Conservation (phyloP, 2,888 invertebrate species). For the Nesidiocoris tenuis region DNA sequence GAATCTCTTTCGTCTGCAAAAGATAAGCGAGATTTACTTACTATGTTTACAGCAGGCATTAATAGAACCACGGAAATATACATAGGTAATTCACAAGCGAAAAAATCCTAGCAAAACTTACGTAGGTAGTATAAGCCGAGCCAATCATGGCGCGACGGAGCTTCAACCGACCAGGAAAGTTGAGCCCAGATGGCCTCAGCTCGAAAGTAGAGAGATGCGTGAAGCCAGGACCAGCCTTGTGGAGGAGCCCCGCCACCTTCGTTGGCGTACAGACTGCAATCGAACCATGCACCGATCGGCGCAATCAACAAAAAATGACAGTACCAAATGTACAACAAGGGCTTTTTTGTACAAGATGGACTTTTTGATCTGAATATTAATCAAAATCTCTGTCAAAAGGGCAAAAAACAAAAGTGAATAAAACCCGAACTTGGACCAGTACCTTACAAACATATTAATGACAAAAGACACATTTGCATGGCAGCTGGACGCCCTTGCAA, state of each 20-base stretch:
- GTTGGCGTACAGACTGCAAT: slow-evolving; percentile 33
- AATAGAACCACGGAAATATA: not conserved
- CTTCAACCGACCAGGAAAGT: slow-evolving; percentile 47
- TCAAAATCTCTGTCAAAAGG: not conserved
- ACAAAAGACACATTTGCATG: too few relatives aligned
- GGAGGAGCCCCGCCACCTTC: slow-evolving; percentile 16
- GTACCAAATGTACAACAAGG: too few relatives aligned
- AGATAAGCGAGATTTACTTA: not conserved
- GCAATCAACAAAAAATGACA: too few relatives aligned
- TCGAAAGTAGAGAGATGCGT: slow-evolving; percentile 34
- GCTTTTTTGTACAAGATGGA: too few relatives aligned
- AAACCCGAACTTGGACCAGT: too few relatives aligned
- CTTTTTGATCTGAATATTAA: too few relatives aligned
- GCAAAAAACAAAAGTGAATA: too few relatives aligned
- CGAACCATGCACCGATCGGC: too few relatives aligned
- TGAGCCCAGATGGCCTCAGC: slow-evolving; percentile 40
- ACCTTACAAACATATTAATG: too few relatives aligned
- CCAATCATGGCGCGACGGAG: slow-evolving; percentile 49
- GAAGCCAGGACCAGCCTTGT: slow-evolving; percentile 45
- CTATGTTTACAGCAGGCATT: not conserved
- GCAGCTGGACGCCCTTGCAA: too few relatives aligned
- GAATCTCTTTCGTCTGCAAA: slow-evolving; percentile 56
- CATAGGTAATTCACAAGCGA: too few relatives aligned
- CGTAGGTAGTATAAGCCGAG: slow-evolving; percentile 48
- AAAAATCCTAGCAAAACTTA: too few relatives aligned